Conservation (phyloP, 1,140 invertebrate genomes). For the Leguminivora glycinivorella region DNA sequence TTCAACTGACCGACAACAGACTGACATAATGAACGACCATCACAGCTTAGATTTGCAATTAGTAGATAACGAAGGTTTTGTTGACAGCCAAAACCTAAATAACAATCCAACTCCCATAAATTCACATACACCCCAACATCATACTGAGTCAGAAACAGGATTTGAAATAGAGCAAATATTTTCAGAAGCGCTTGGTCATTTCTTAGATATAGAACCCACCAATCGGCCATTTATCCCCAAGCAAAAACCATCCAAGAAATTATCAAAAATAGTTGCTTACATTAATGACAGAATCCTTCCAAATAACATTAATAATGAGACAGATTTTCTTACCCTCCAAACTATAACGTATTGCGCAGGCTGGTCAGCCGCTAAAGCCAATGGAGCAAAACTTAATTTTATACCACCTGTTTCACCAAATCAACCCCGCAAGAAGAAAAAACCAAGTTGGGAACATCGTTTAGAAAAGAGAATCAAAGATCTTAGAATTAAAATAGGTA, state of each 20-base stretch:
- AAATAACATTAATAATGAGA: constrained; percentile 29
- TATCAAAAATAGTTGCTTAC: constrained; percentile 30
- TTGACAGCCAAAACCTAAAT: no score
- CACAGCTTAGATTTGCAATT: no score
- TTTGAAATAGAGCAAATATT: not conserved
- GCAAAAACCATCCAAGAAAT: constrained; percentile 37
- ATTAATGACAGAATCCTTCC: constrained; percentile 34
- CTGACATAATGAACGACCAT: not conserved
- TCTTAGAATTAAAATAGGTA: constrained; percentile 32
- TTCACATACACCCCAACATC: not conserved
- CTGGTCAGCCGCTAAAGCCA: constrained; percentile 34
- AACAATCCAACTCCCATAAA: no score
- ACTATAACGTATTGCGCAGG: constrained; percentile 34
- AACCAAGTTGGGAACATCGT: constrained; percentile 35
- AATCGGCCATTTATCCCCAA: constrained; percentile 37
- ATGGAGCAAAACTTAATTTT: constrained; percentile 29
- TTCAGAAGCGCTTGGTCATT: not conserved
- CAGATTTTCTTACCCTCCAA: constrained; percentile 30
- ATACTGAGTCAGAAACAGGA: not conserved
- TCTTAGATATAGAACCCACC: constrained; percentile 26
- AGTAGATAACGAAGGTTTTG: no score
- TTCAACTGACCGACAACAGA: not conserved
- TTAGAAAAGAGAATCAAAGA: constrained; percentile 30
- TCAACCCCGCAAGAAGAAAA: constrained; percentile 12
- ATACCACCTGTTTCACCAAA: not conserved